phyloP scores from a whole-genome alignment of 2,797 vertebrate species.

The Meda fulgida region DNA sequence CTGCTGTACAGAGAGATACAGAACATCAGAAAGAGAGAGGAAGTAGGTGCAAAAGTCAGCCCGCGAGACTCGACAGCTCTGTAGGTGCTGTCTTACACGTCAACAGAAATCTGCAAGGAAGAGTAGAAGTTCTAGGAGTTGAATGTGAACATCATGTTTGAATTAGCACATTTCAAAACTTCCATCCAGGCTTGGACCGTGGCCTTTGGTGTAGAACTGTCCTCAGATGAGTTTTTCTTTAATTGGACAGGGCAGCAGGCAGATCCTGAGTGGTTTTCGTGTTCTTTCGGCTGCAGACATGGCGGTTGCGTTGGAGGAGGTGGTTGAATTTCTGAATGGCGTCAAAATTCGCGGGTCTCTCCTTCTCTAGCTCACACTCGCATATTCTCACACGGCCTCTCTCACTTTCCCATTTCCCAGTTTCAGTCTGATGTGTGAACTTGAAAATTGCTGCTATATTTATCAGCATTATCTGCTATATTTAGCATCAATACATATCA shows the following conservation, averaged over 20 bases:
- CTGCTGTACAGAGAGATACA: neutral
- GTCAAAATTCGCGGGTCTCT: constrained; percentile 18
- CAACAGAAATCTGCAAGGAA: constrained; percentile 9
- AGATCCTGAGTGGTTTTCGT: constrained; percentile 16
- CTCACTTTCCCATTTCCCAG: constrained; percentile 40
- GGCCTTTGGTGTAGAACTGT: constrained; percentile 34
- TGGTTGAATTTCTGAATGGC: constrained; percentile 27
- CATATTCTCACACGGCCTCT: constrained; percentile 12
- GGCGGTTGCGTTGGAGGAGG: neutral
- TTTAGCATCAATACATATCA: constrained; percentile 56
- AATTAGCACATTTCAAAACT: constrained; percentile 32
- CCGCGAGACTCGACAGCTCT: constrained; percentile 7
- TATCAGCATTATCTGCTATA: neutral
- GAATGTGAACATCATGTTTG: constrained; percentile 44
- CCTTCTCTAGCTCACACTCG: neutral
- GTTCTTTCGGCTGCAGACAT: constrained; percentile 24
- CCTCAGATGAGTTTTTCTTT: constrained; percentile 15
- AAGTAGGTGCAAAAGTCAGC: constrained; percentile 10
- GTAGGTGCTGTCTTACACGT: constrained; percentile 27
- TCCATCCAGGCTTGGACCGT: constrained; percentile 20
- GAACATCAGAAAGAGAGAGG: neutral
- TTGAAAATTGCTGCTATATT: constrained; percentile 57
- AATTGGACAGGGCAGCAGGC: constrained; percentile 23
- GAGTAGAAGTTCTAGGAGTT: neutral
- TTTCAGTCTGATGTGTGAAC: constrained; percentile 51